phyloP scores from a whole-genome alignment of 2,797 vertebrate genomes.

The Mus spretus region DNA sequence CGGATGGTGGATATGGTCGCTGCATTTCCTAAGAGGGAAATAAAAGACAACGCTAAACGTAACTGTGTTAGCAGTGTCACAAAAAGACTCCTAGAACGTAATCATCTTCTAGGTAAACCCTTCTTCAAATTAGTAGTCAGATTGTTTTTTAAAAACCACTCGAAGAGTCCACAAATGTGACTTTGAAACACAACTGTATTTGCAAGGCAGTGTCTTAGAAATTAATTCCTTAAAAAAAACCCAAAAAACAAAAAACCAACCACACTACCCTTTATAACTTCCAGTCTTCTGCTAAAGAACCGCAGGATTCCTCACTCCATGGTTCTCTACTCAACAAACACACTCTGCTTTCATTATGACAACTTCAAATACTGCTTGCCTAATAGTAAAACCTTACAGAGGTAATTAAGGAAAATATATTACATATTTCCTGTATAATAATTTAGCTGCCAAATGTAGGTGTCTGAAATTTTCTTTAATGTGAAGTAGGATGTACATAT shows the following conservation, averaged over 20 bases:
- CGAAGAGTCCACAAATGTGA: not conserved
- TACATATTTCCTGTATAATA: not conserved
- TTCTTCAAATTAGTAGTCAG: slow-evolving; percentile 2
- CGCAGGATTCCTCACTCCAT: slow-evolving; percentile 4
- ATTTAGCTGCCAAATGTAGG: slow-evolving; percentile 34
- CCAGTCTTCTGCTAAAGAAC: slow-evolving; percentile 40
- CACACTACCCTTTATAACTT: not conserved
- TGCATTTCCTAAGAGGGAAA: slow-evolving; percentile 93
- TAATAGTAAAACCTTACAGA: slow-evolving; percentile 58
- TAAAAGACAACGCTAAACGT: slow-evolving; percentile 36
- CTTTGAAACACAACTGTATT: slow-evolving; percentile 35
- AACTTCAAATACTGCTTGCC: slow-evolving; percentile 46
- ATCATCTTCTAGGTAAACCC: slow-evolving; percentile 35
- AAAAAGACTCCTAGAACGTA: slow-evolving; percentile 50
- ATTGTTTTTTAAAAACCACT: not conserved
- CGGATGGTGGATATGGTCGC: slow-evolving; percentile 98
- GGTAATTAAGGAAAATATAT: slow-evolving; percentile 53
- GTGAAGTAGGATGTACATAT: slow-evolving; percentile 23
- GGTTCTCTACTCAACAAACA: slow-evolving; percentile 33
- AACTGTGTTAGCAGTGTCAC: slow-evolving; percentile 26
- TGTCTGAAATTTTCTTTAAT: slow-evolving; percentile 14
- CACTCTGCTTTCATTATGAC: not conserved
- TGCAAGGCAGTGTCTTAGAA: slow-evolving; percentile 9
- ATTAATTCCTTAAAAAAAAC: slow-evolving; percentile 36
- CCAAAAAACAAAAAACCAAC: no score